These are phyloP conservation scores for Malacoraja senta DNA, from an alignment of 2,797 vertebrate genomes.

Conservation along the genomic window DNA sequence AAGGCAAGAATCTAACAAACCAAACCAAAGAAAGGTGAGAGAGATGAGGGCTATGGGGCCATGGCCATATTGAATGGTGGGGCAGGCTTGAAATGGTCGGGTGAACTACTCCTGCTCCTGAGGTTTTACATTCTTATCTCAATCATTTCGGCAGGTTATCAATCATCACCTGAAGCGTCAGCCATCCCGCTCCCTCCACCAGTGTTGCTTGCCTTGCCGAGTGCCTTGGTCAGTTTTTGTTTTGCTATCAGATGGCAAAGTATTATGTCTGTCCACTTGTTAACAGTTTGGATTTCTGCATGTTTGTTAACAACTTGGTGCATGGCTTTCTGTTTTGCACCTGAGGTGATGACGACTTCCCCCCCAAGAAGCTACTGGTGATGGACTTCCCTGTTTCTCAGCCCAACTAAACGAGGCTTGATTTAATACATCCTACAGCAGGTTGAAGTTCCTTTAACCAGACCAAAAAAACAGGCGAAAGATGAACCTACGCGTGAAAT, in stretches of 20 bases:
- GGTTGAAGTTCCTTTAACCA: not conserved
- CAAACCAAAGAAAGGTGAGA: not conserved
- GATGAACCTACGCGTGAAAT: not conserved
- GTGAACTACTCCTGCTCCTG: too few relatives aligned
- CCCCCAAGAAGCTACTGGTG: not conserved
- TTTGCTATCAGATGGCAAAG: not conserved
- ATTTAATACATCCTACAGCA: not conserved
- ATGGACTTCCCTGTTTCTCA: not conserved
- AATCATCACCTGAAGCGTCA: not conserved
- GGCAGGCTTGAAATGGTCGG: too few relatives aligned
- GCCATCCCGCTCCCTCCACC: too few relatives aligned
- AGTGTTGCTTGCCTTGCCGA: too few relatives aligned
- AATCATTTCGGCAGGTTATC: not conserved
- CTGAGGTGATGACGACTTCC: not conserved
- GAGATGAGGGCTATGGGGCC: too few relatives aligned
- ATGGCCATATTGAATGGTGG: too few relatives aligned
- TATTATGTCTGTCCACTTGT: not conserved
- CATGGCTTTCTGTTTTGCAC: too few relatives aligned
- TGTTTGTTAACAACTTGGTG: not conserved
- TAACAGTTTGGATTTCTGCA: not conserved
- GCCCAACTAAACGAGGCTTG: not conserved
- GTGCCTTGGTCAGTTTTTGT: too few relatives aligned
- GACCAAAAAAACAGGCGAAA: not conserved
- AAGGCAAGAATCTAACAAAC: not conserved
- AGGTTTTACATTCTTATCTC: not conserved